Evolutionary conservation across 2,797 vertebrate genomes (phyloP).

Genomic region (Schizopygopsis pylzovi): DNA sequence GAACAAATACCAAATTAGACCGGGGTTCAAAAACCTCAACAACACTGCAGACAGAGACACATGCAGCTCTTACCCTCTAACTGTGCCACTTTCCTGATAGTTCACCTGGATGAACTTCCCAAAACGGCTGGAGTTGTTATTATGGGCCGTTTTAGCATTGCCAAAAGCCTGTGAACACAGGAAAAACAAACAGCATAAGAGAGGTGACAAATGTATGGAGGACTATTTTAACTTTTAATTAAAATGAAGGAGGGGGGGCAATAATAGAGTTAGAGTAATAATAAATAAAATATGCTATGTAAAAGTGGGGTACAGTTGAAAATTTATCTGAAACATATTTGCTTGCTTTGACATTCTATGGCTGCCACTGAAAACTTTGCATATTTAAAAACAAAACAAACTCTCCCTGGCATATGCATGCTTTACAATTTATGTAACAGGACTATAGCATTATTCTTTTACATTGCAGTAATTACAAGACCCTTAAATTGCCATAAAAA

Average conservation of each 20-base stretch:
- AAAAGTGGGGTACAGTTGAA: neutral
- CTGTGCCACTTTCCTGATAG: slow-evolving; percentile 97
- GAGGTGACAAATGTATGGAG: neutral
- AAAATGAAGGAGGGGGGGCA: slow-evolving; percentile 19
- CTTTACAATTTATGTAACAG: neutral
- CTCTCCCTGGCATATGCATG: neutral
- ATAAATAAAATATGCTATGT: neutral
- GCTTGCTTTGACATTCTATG: neutral
- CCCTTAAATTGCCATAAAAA: neutral
- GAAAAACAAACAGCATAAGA: slow-evolving; percentile 12
- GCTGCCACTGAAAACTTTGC: neutral
- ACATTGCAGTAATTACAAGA: neutral
- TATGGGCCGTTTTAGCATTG: slow-evolving; percentile 97
- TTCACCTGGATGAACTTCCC: slow-evolving; percentile 99
- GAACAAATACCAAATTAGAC: neutral
- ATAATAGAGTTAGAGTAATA: too few relatives aligned
- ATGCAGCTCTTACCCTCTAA: slow-evolving; percentile 88
- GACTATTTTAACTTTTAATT: neutral
- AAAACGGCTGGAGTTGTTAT: slow-evolving; percentile 99
- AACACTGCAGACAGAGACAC: slow-evolving; percentile 60
- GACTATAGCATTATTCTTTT: neutral
- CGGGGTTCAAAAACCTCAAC: too few relatives aligned
- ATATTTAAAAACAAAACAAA: too few relatives aligned
- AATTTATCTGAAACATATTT: neutral
- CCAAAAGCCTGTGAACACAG: slow-evolving; percentile 82